Evolutionary conservation across 2,113 vertebrate species (phyloP).

Genomic region (Indri indri): DNA sequence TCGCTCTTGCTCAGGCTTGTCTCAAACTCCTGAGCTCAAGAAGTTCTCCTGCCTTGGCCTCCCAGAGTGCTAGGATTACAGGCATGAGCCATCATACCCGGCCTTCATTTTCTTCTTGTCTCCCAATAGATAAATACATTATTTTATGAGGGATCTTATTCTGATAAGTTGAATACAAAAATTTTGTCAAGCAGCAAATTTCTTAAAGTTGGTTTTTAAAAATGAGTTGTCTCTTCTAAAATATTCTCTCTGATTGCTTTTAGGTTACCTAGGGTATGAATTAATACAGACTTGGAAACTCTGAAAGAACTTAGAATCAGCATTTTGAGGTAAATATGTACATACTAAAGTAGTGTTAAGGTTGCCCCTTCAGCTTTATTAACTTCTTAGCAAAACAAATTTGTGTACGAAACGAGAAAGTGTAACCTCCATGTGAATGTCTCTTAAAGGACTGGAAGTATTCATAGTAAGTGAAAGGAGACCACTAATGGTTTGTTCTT

Average conservation of each 20-base stretch:
- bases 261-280: conserved; percentile 86
- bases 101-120: conserved; percentile 40
- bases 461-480: not conserved
- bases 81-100: no score
- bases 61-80: no score
- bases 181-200: conserved; percentile 74
- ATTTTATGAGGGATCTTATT: conserved; percentile 69
- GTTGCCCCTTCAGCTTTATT: conserved; percentile 67
- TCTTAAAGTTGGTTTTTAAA: conserved; percentile 79
- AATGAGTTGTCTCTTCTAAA: conserved; percentile 78
- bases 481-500: accelerated
- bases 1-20: no score
- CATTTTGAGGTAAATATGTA: conserved; percentile 84
- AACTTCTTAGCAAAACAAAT: conserved; percentile 47
- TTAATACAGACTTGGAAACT: conserved; percentile 85
- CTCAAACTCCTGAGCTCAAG: no score
- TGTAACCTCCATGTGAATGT: not conserved
- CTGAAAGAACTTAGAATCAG: conserved; percentile 86
- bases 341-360: conserved; percentile 74
- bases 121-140: conserved; percentile 58
- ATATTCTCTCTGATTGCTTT: conserved; percentile 82
- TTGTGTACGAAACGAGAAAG: not conserved
- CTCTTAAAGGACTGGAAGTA: not conserved
- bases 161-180: conserved; percentile 75
- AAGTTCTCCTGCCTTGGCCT: no score